Evolutionary conservation across 1,140 invertebrate species (phyloP).

Genomic region (Macrobrachium rosenbergii): DNA sequence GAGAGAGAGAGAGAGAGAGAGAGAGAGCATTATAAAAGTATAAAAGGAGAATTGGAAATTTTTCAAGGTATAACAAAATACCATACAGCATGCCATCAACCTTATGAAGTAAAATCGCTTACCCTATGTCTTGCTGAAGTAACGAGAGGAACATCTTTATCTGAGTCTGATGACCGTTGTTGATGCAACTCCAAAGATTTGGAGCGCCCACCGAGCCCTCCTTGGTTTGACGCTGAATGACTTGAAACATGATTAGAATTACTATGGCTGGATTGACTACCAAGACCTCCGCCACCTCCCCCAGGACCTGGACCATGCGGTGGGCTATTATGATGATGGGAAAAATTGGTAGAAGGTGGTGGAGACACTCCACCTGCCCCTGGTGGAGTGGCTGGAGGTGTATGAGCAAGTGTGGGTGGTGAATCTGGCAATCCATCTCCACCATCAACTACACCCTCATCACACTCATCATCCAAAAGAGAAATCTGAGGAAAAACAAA

Average conservation of each 20-base stretch:
- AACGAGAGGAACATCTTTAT: constrained; percentile 52
- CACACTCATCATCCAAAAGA: constrained; percentile 54
- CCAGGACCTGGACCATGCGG: constrained; percentile 45
- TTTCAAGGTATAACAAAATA: too few relatives aligned
- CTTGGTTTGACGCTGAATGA: constrained; percentile 15
- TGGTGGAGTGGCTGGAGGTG: constrained; percentile 43
- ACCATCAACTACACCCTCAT: constrained; percentile 55
- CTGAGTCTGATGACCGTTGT: constrained; percentile 53
- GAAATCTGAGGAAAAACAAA: constrained; percentile 25
- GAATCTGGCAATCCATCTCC: constrained; percentile 50
- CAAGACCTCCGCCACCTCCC: constrained; percentile 46
- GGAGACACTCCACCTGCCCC: constrained; percentile 42
- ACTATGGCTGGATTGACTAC: constrained; percentile 3
- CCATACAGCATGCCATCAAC: too few relatives aligned
- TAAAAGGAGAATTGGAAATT: neutral
- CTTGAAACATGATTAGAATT: constrained; percentile 11
- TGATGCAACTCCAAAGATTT: constrained; percentile 56
- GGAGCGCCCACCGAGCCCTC: constrained; percentile 33
- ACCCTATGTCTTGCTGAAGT: constrained; percentile 58
- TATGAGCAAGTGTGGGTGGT: constrained; percentile 44
- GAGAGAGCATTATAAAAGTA: neutral
- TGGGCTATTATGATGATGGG: constrained; percentile 47
- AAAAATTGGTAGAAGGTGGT: constrained; percentile 43
- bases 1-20: constrained; percentile 10
- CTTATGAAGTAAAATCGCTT: neutral